These are phyloP conservation scores for Vipera latastei DNA, from an alignment of 2,797 vertebrate species.

Conservation along the genomic window DNA sequence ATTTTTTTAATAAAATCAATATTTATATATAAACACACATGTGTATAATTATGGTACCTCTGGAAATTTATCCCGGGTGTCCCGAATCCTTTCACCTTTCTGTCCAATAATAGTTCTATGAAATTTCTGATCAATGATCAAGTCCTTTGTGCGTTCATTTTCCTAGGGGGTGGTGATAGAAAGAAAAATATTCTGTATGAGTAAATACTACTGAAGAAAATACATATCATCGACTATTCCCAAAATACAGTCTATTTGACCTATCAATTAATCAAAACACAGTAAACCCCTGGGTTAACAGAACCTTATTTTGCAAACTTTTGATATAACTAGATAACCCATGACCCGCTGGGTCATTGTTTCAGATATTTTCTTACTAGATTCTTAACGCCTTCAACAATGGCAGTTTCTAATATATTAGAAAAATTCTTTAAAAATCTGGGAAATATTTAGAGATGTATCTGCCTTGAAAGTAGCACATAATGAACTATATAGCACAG, in stretches of 20 bases:
- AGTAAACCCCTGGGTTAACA: not conserved
- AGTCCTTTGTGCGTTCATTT: constrained; percentile 99
- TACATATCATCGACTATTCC: not conserved
- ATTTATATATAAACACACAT: not conserved
- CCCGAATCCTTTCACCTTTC: constrained; percentile 97
- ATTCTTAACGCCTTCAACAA: not conserved
- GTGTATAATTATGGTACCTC: constrained; percentile 75
- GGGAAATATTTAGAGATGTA: not conserved
- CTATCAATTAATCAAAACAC: not conserved
- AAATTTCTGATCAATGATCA: constrained; percentile 98
- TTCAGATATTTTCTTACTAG: not conserved
- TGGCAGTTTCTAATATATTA: not conserved
- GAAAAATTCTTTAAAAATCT: not conserved
- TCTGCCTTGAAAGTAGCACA: not conserved
- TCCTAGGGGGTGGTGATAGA: constrained; percentile 73
- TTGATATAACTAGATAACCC: not conserved
- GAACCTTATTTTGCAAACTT: not conserved
- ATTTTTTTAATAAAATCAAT: not conserved
- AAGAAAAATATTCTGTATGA: not conserved
- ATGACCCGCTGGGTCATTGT: not conserved
- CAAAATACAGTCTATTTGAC: not conserved
- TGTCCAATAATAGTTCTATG: constrained; percentile 98
- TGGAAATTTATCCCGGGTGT: constrained; percentile 96
- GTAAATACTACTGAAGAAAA: not conserved
- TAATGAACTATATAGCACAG: not conserved